Evolutionary conservation across 2,797 vertebrate genomes (phyloP), one percentile per base, ranked within the genome.

Genomic region (Chloroceryle amazona): DNA sequence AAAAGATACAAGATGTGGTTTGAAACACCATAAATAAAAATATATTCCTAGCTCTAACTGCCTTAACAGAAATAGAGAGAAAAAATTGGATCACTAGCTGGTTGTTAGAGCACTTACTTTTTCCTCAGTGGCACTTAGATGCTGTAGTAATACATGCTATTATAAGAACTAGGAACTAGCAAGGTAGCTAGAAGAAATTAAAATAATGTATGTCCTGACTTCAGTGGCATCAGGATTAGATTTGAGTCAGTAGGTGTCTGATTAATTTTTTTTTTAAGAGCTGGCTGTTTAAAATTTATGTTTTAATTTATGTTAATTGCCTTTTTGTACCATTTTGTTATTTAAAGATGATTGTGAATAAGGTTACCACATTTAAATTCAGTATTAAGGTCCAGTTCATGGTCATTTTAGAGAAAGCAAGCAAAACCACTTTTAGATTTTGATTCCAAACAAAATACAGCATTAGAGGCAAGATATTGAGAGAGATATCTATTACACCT

Each of bases 251-350:
- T 71, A 89, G 74, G 10, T 74, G 49, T 68, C 57, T 75, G 65
- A 95, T 89, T 57, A 72, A 25, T 81, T 51, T 91, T 91, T 91
- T 91, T 91, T 94, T 81, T 58, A 90, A 68, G 51, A 72, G 19
- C 8, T 76, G 47, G 3, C 35, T 86, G 42, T 68, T 90, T 68
- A 89, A 92, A 93, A 92, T 79, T 86, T 91, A 82, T 87, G 8
- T 47, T 91, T 93, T 57, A 73, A 87, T 95, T 85, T 81, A 93
- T 89, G 83, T 41, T 92, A 89, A 90, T 86, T 90, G 49, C 10
- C 78, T 94, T 87, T 86, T 84, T 75, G 28, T 35, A 76, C 5
- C 9, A 22, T 84, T 94, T 92, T 81, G 7, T 31, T 89, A 35
- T 84, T 95, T 79, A 70, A 78, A 83, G 51, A 28, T 68, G 23